Conservation (phyloP, 2,797 vertebrate species). For the Myripristis murdjan region DNA sequence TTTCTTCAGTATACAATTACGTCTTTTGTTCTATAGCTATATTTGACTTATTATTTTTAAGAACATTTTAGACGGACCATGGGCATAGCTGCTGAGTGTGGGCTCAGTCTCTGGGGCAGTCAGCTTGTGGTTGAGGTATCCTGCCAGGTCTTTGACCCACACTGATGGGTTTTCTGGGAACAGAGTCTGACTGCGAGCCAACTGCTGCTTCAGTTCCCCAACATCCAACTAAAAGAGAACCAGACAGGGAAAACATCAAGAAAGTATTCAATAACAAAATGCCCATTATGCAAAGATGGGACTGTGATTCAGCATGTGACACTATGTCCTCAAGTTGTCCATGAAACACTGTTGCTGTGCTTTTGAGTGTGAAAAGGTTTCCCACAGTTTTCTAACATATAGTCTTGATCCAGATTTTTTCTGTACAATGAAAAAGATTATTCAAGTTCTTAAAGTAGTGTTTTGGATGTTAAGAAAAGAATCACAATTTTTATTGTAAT, state of each 20-base stretch:
- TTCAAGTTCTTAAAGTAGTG: background rate
- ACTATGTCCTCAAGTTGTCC: background rate
- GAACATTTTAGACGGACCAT: constrained; percentile 78
- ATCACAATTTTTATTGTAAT: background rate
- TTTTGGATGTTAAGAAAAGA: background rate
- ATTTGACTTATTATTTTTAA: background rate
- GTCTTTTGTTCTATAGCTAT: background rate
- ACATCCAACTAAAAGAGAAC: constrained; percentile 86
- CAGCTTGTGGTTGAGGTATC: constrained; percentile 95
- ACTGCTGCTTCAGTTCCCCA: constrained; percentile 90
- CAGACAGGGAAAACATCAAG: constrained; percentile 6
- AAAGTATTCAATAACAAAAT: constrained; percentile 37
- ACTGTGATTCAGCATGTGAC: constrained; percentile 63
- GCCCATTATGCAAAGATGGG: constrained; percentile 21
- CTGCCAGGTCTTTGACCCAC: constrained; percentile 97
- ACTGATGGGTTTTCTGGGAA: constrained; percentile 95
- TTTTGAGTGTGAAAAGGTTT: background rate
- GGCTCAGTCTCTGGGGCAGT: constrained; percentile 88
- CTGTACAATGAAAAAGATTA: background rate
- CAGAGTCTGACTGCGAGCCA: constrained; percentile 90
- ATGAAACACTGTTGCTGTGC: constrained; percentile 22
- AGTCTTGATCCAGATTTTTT: background rate
- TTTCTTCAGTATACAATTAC: too few species aligned
- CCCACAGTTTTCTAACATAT: background rate
- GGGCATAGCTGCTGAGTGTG: constrained; percentile 91